Percentiles rank a stretch among this genome's conserved stretches.
These are phyloP conservation scores for Halesus radiatus DNA, from an alignment of 1,140 invertebrate species.

Conservation along the genomic window DNA sequence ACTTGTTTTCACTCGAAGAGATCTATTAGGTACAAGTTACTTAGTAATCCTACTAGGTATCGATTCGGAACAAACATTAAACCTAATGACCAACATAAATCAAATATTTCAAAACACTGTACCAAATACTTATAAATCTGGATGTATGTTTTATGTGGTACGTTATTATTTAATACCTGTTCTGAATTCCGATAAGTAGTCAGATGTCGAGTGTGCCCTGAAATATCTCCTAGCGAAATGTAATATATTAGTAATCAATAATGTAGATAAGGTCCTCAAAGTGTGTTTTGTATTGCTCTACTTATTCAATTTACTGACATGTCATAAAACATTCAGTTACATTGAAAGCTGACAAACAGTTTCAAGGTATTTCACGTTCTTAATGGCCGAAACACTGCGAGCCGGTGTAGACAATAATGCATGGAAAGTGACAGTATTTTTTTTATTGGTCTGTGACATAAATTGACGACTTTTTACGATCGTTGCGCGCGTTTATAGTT, in stretches of 20 bases:
- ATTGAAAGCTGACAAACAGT: constrained; percentile 16
- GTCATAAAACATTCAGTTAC: constrained; percentile 18
- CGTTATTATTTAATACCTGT: constrained; percentile 13
- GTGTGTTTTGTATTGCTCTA: constrained; percentile 26
- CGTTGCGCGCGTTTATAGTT: too few relatives aligned
- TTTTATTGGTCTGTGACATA: too few relatives aligned
- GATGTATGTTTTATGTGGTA: constrained; percentile 15
- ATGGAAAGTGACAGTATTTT: not conserved
- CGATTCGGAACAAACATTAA: too few relatives aligned
- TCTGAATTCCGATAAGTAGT: constrained; percentile 25
- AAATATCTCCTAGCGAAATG: not conserved
- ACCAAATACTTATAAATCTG: not conserved
- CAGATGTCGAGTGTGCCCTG: constrained; percentile 4
- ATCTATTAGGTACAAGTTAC: too few relatives aligned
- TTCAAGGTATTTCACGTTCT: constrained; percentile 29
- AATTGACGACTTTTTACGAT: too few relatives aligned
- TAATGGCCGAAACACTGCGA: not conserved
- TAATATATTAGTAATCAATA: constrained; percentile 36
- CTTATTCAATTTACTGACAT: constrained; percentile 19
- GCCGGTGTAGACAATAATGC: not conserved
- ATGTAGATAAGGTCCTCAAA: constrained; percentile 22
- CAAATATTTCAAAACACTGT: not conserved
- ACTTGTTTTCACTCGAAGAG: too few relatives aligned
- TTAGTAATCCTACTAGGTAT: too few relatives aligned
- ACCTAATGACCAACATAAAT: constrained; percentile 8